These are phyloP conservation scores for Bombus waltoni DNA, from an alignment of 1,140 invertebrate genomes.

Conservation along the genomic window DNA sequence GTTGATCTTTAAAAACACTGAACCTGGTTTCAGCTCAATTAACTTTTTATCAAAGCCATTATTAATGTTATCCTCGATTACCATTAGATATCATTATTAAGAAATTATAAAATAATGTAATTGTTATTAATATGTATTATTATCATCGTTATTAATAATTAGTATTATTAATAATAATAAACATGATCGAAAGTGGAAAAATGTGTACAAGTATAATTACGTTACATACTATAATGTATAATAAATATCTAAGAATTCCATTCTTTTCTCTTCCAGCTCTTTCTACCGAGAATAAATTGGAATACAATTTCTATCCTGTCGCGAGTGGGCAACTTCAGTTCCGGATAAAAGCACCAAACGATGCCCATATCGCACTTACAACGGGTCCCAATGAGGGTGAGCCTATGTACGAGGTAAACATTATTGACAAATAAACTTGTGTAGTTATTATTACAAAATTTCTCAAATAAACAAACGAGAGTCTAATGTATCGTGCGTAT, in stretches of 20 bases:
- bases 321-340: slow-evolving; percentile 87
- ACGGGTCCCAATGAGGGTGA: slow-evolving; percentile 85
- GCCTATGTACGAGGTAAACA: slow-evolving; percentile 88
- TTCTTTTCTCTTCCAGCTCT: slow-evolving; percentile 84
- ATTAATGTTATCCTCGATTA: not conserved
- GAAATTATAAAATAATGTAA: too few species aligned
- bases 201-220: not conserved
- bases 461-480: not conserved
- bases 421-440: not conserved
- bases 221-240: not conserved
- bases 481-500: not conserved
- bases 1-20: not conserved
- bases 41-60: not conserved
- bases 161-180: not conserved
- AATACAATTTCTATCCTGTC: slow-evolving; percentile 91
- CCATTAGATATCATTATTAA: not conserved
- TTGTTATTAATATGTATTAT: too few species aligned
- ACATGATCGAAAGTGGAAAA: not conserved
- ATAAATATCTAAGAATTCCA: not conserved
- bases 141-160: too few species aligned
- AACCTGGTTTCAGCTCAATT: not conserved
- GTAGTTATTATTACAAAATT: not conserved
- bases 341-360: slow-evolving; percentile 88
- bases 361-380: slow-evolving; percentile 91
- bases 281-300: slow-evolving; percentile 89